These are phyloP conservation scores for Helarctos malayanus DNA, from an alignment of 2,797 vertebrate species.

Conservation along the genomic window DNA sequence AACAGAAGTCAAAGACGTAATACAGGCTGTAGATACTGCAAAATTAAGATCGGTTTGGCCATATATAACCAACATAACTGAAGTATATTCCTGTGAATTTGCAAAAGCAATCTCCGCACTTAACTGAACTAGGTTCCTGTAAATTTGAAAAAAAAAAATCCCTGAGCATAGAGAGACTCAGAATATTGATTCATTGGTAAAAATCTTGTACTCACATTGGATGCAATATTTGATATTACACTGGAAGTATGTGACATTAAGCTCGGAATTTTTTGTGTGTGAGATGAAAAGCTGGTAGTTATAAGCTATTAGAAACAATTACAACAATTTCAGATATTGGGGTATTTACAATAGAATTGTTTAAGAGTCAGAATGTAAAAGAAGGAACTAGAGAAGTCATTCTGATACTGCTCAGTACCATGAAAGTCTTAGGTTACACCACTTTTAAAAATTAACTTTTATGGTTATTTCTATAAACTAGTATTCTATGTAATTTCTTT, in stretches of 20 bases:
- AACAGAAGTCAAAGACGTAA: conserved; percentile 74
- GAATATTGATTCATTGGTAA: background rate
- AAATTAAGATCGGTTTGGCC: conserved; percentile 65
- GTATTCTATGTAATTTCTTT: background rate
- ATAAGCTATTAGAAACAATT: background rate
- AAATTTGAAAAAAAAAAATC: conserved; percentile 6
- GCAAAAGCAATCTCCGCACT: background rate
- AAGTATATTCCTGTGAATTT: background rate
- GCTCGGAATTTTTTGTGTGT: background rate
- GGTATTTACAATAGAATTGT: background rate
- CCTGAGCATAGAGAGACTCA: background rate
- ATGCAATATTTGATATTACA: background rate
- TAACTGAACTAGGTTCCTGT: background rate
- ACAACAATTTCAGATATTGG: background rate
- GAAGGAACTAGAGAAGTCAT: background rate
- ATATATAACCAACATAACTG: conserved; percentile 47
- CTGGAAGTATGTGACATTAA: background rate
- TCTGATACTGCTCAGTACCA: background rate
- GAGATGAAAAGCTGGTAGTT: background rate
- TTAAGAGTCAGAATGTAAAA: background rate
- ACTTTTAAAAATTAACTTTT: background rate
- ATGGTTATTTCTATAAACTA: background rate
- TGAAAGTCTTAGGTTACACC: background rate
- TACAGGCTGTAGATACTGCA: background rate
- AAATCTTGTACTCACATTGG: background rate